These are phyloP conservation scores for Palythoa grandis DNA, from an alignment of 92 coral and sea anemone genomes.

Conservation along the genomic window DNA sequence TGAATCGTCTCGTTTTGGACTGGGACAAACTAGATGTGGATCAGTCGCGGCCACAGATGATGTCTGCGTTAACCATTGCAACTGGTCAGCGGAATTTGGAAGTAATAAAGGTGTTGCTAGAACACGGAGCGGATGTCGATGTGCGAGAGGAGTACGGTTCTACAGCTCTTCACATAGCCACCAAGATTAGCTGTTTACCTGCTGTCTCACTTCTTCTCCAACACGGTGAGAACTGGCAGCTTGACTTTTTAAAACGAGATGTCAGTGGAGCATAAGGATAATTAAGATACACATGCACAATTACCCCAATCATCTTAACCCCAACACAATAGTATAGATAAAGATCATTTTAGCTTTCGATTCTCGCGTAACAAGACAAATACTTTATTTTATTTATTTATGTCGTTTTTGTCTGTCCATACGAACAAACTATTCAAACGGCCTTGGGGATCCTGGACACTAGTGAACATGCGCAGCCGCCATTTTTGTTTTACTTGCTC, in stretches of 20 bases:
- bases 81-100: conserved; percentile 34
- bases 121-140: conserved; percentile 23
- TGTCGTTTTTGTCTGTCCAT: no score
- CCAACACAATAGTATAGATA: no score
- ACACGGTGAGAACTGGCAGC: conserved; percentile 10
- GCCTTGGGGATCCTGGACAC: no score
- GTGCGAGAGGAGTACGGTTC: not conserved
- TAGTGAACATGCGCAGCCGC: no score
- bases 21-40: not conserved
- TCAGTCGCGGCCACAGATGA: not conserved
- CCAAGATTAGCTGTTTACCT: conserved; percentile 4
- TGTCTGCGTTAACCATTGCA: conserved; percentile 33
- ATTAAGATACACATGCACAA: no score
- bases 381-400: no score
- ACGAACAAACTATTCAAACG: no score
- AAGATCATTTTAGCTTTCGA: no score
- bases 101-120: conserved; percentile 24
- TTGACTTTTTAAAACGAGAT: not conserved
- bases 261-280: no score
- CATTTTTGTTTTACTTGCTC: no score
- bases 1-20: conserved; percentile 7
- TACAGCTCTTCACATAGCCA: conserved; percentile 20
- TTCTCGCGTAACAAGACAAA: no score
- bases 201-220: conserved; percentile 9
- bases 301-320: no score